Conservation (phyloP, 2,888 invertebrate species). For the Napeogenes sylphis region DNA sequence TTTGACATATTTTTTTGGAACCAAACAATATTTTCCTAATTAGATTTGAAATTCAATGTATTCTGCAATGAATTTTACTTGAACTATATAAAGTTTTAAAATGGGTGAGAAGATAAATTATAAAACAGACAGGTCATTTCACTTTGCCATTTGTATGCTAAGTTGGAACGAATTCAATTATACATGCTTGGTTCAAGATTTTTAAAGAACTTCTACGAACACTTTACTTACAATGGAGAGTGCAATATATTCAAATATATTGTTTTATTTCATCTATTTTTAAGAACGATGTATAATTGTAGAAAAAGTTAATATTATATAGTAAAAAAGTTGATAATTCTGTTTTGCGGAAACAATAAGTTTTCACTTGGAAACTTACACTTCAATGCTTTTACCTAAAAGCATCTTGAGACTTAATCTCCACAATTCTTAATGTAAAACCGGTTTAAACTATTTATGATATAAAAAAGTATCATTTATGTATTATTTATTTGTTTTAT, state of each 20-base stretch:
- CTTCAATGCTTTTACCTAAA: slow-evolving; percentile 7
- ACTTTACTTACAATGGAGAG: background rate
- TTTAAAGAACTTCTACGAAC: slow-evolving; percentile 7
- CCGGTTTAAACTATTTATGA: background rate
- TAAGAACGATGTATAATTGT: too few species aligned
- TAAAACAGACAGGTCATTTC: slow-evolving; percentile 7
- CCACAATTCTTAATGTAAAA: slow-evolving; percentile 14
- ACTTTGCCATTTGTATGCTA: slow-evolving; percentile 18
- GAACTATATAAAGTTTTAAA: too few species aligned
- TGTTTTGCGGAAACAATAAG: background rate
- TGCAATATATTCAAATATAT: too few species aligned
- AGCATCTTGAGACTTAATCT: slow-evolving; percentile 14
- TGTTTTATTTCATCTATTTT: too few species aligned
- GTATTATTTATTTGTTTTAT: too few species aligned
- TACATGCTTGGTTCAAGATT: slow-evolving; percentile 10
- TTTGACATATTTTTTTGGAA: too few species aligned
- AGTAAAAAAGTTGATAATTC: too few species aligned
- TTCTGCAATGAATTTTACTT: too few species aligned
- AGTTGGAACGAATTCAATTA: slow-evolving; percentile 21
- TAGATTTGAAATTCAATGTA: too few species aligned
- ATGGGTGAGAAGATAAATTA: slow-evolving; percentile 7
- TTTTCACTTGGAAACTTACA: background rate
- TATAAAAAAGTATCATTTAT: too few species aligned
- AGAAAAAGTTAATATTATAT: too few species aligned
- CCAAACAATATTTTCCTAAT: too few species aligned